Base-by-base conservation (phyloP, 1,140 invertebrate species). In the Drosophila punjabiensis region DNA sequence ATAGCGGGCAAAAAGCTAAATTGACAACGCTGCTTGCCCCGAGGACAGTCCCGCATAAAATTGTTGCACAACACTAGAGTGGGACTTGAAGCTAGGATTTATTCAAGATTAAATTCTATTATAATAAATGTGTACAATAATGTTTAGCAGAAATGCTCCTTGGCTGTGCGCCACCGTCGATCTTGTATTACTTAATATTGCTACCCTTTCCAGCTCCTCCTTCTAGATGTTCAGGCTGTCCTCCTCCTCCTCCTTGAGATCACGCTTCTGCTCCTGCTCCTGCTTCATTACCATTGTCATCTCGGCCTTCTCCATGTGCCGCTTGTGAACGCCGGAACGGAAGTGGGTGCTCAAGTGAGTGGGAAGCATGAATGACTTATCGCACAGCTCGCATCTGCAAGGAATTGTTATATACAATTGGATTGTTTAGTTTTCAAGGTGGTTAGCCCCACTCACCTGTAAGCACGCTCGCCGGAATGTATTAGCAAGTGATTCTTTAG, bases 261-360 rank as follows among this genome's bases (percentile, higher is more conserved):
- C 77, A 24, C 78, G 50, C 18, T 76, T 83, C 16, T 80, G 86
- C 18, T 89, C 86, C 14, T 94, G 30, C 93, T 94, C 80, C 14
- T 94, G 30, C 93, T 94, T 79, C 93, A 95, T 73, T 93, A 94
- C 43, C 81, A 91, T 83, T 93, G 94, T 87, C 94, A 94, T 79
- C 93, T 95, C 30, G 93, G 94, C 64, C 94, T 90, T 90, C 32
- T 90, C 86, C 39, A 87, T 61, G 10, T 85, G 88, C 7, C 87
- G 63, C 43, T 90, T 90, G 24, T 90, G 86, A 5, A 87, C 87
- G 3, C 79, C 83, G 6, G 86, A 91, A 2, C 86, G 82, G 63
- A 75, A 82, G 65, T 90, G 86, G n/a, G 86, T 90, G 50, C 79
- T 86, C 10, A 90, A 71, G 74, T 90, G 86, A 10, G 86, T 90